These are phyloP conservation scores for Eupeodes corollae DNA, from an alignment of 1,140 invertebrate genomes.

Conservation along the genomic window DNA sequence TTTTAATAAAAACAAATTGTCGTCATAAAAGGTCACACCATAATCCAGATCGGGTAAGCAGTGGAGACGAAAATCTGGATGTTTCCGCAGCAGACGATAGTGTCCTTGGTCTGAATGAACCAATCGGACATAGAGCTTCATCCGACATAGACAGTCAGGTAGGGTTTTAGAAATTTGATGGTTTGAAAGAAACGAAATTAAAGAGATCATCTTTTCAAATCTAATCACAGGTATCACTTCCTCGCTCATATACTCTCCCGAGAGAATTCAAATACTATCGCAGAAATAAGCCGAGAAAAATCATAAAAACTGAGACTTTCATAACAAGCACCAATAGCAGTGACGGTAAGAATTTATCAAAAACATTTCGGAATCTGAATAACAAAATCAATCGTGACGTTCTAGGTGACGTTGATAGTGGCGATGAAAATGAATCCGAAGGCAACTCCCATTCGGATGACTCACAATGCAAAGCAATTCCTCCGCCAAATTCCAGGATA, in stretches of 20 bases:
- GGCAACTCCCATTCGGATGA: slow-evolving; percentile 16
- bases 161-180: not conserved
- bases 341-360: slow-evolving; percentile 64
- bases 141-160: slow-evolving; percentile 63
- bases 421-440: slow-evolving; percentile 48
- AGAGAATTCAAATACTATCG: slow-evolving; percentile 74
- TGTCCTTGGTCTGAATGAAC: too few species aligned
- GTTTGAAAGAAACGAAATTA: not conserved
- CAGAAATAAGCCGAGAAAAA: slow-evolving; percentile 39
- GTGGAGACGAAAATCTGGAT: slow-evolving; percentile 4
- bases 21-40: too few species aligned
- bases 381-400: slow-evolving; percentile 3
- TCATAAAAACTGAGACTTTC: slow-evolving; percentile 3
- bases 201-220: too few species aligned
- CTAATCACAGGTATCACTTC: slow-evolving; percentile 53
- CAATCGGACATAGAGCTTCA: not conserved
- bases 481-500: not conserved
- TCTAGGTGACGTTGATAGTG: slow-evolving; percentile 53
- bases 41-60: not conserved
- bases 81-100: slow-evolving; percentile 2
- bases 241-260: slow-evolving; percentile 71
- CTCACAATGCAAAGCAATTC: too few species aligned
- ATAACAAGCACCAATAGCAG: slow-evolving; percentile 73
- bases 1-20: too few species aligned
- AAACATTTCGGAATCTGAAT: not conserved